These are phyloP conservation scores for Elephantulus edwardii DNA, from an alignment of 2,113 vertebrate genomes.

Conservation along the genomic window DNA sequence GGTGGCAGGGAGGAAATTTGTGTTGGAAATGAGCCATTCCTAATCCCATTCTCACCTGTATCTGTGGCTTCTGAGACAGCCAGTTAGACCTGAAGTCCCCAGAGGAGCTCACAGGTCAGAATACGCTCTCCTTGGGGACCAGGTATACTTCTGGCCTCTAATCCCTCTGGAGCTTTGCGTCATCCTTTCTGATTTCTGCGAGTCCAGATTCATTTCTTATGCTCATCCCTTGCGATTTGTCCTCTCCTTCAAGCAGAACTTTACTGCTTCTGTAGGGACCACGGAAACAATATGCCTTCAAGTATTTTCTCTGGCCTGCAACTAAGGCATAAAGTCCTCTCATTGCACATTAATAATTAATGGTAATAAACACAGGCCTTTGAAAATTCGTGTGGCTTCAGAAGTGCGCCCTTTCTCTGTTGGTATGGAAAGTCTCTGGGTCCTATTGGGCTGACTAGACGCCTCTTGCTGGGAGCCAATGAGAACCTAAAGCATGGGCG, in stretches of 20 bases:
- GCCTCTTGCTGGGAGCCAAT: no score
- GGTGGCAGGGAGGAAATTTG: no score
- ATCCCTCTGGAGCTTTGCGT: background rate
- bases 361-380: constrained; percentile 3
- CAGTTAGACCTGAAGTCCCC: background rate
- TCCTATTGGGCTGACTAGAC: no score
- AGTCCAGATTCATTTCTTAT: background rate
- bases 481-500: no score
- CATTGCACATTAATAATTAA: constrained; percentile 52
- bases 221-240: background rate
- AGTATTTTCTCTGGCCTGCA: background rate
- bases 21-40: background rate
- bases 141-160: background rate
- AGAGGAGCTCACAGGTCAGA: background rate
- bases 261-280: background rate
- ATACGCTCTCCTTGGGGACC: background rate
- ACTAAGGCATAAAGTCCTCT: background rate
- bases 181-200: background rate
- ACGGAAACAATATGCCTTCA: background rate
- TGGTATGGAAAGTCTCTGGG: no score
- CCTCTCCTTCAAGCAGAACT: background rate
- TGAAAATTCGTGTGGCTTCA: no score
- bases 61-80: background rate
- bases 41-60: background rate
- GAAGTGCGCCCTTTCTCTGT: no score